phyloP scores from a whole-genome alignment of 2,888 invertebrate species.

The Bimastos eiseni region DNA sequence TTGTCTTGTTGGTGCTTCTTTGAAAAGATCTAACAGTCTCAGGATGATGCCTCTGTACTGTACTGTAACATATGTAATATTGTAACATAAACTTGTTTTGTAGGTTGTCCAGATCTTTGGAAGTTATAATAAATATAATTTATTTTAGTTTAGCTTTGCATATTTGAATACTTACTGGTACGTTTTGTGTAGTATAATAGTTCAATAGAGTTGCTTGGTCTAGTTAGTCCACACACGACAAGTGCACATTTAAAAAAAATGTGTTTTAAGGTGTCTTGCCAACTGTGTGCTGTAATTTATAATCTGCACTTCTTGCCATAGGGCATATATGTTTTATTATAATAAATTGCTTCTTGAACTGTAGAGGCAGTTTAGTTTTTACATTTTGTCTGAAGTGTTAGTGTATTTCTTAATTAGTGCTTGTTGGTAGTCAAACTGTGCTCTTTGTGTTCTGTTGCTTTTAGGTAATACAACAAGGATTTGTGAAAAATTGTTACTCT shows the following conservation, averaged over 20 bases:
- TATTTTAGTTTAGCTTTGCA: constrained; percentile 3
- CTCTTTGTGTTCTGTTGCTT: not conserved
- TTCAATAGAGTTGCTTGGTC: not conserved
- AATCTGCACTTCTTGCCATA: no score
- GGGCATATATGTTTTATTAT: not conserved
- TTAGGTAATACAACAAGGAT: not conserved
- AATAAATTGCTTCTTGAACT: not conserved
- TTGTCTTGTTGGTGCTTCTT: not conserved
- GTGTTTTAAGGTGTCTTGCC: not conserved
- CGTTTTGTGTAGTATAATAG: not conserved
- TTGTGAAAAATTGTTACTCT: not conserved
- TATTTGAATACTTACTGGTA: not conserved
- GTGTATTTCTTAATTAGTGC: not conserved
- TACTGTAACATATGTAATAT: not conserved
- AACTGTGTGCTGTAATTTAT: not conserved
- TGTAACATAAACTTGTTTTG: not conserved
- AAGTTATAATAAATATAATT: not conserved
- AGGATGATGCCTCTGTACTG: not conserved
- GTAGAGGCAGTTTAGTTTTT: not conserved
- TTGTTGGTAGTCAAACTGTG: not conserved
- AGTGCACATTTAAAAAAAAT: not conserved
- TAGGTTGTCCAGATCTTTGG: not conserved
- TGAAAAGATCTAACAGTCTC: not conserved
- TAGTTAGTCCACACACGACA: not conserved
- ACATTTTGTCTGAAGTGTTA: not conserved